Base-by-base conservation (phyloP, 1,140 invertebrate species). In the Drepana arcuata region DNA sequence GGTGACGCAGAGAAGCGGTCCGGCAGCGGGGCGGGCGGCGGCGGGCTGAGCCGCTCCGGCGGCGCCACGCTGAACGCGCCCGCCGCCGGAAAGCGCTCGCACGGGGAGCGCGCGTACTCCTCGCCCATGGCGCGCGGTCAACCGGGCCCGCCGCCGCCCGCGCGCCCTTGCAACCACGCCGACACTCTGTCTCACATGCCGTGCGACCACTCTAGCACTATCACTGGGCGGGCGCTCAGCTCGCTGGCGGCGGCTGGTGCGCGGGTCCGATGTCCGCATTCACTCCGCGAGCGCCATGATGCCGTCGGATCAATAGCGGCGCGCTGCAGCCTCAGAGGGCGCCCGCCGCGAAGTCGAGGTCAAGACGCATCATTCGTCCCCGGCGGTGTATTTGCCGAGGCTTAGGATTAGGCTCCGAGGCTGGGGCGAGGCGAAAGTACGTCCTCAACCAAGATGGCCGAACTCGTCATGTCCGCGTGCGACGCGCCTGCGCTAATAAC, bases 21-120 rank as follows among this genome's bases (percentile, higher is more conserved):
- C 63, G 74, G 68, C 54, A 73, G 67, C 61, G 71, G 73, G 67
- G 72, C 72, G 60, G 73, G 74, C 66, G 71, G 75, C 71, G 74
- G 78, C 64, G 74, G 72, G 70, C 72, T 79, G 54, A 77, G 69
- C 59, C 74, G 55, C 60, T 70, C 84, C 73, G 52, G 83, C 74
- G 57, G 75, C 46, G 52, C 73, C 79, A 79, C 69, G 69, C 78
- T 82, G 73, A 83, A 82, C 63, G 86, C 86, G 48, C 69, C 83
- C 46, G 80, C 72, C 60, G 84, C 84, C 58, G 79, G 79, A 57
- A 83, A 83, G 48, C 79, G 69, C 63, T 84, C 79, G 77, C 81
- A 83, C 34, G 51, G 81, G 62, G 66, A 86, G 58, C 48, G 87
- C 85, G 64, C 81, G 83, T 74, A 86, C 85, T 65, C 84, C 77